Base-by-base conservation (phyloP, 2,888 invertebrate species). In the Nasonovia ribisnigri region DNA sequence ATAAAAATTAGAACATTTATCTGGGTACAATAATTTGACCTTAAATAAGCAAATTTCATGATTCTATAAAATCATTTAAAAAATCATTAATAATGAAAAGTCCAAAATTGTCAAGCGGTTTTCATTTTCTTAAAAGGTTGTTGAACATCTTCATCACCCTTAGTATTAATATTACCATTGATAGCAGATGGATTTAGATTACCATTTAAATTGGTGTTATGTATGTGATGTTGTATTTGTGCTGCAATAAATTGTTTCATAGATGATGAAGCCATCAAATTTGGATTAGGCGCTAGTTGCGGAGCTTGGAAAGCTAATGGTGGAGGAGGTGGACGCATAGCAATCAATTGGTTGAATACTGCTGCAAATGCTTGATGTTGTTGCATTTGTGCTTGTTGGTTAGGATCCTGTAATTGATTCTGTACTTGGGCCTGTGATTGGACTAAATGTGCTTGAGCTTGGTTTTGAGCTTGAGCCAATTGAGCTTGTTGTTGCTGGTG, bases 71-170 rank as follows among this genome's bases (percentile, higher is more conserved):
- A 84, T 89, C 11, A 57, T 86, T 86, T 84, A 57, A 26, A 57
- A 26, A 57, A 57, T 57, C 26, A 90, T 48, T 90, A 46, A 36
- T 60, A 60, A 92, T 84, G 13, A 84, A 54, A 60, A 54, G 29
- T 54, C 60, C 48, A 86, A 90, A 67, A 86, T 90, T 42, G 86
- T 94, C 94, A 94, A 94, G 92, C 89, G 10, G 94, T 94, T 92
- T 94, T 94, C 91, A 94, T 92, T 92, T 94, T 94, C 88, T 94
- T 94, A 94, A 91, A 94, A 20, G 94, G 94, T 88, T 94, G 94
- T 89, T 93, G 94, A 84, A 94, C 94, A 1, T 94, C 94, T 43
- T 94, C 94, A 26, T 94, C 94, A 90, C 89, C 92, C 67, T 93
- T 94, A 54, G 77, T 93, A 77, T 91, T 91, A 51, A 94, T 94